A percentile compares a stretch with the other conserved stretches of the same genome.
Evolutionary conservation across 1,140 invertebrate genomes (phyloP).

Genomic region (Leptonema lineaticorne): DNA sequence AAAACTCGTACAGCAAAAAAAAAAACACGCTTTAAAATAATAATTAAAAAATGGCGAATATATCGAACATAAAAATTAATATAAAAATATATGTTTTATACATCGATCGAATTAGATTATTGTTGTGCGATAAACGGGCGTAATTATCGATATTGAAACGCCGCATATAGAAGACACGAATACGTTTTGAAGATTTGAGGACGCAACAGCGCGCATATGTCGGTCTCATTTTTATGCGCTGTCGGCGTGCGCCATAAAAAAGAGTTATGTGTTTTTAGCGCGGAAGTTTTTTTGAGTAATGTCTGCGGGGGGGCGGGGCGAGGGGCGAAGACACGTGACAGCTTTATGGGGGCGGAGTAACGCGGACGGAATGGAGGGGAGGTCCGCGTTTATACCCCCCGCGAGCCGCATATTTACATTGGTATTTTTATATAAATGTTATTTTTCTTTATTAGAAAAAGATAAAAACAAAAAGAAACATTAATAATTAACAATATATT

Average conservation of each 20-base stretch:
- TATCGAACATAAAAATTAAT: too few relatives aligned
- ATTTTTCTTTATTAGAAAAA: neutral
- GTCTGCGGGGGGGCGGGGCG: slow-evolving; percentile 18
- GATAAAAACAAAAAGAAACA: too few relatives aligned
- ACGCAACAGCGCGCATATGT: slow-evolving; percentile 31
- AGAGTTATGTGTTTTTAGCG: slow-evolving; percentile 38
- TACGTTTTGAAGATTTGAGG: slow-evolving; percentile 40
- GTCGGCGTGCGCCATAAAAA: slow-evolving; percentile 24
- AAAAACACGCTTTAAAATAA: too few relatives aligned
- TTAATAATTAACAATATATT: too few relatives aligned
- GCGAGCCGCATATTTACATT: neutral
- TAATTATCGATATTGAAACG: too few relatives aligned
- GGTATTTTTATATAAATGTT: neutral
- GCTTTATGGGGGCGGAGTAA: slow-evolving; percentile 42
- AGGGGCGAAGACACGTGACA: slow-evolving; percentile 35
- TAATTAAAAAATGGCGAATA: too few relatives aligned
- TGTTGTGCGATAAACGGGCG: too few relatives aligned
- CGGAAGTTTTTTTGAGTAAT: slow-evolving; percentile 39
- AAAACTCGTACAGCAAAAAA: neutral
- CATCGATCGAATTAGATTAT: too few relatives aligned
- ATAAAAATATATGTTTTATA: too few relatives aligned
- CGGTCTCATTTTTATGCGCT: slow-evolving; percentile 28
- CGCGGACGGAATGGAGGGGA: slow-evolving; percentile 2
- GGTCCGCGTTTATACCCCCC: too few relatives aligned
- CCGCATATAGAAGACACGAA: neutral